These are phyloP conservation scores for Nycticryphes semicollaris DNA, from an alignment of 2,113 vertebrate genomes.

Conservation along the genomic window DNA sequence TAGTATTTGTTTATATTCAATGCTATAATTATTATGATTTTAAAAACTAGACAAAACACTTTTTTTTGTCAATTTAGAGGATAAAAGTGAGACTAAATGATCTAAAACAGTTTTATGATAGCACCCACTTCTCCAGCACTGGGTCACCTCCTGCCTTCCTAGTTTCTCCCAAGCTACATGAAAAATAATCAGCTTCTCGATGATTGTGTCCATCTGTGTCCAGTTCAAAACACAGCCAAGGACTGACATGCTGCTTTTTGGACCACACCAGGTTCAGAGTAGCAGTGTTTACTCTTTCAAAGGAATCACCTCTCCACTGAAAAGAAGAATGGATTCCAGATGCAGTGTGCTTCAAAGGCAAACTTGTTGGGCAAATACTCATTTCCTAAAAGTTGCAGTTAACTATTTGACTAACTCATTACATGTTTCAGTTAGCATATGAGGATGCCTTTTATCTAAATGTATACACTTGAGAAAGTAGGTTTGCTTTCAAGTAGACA, in stretches of 20 bases:
- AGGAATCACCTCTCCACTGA: not conserved
- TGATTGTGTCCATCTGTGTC: not conserved
- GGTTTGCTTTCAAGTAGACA: not conserved
- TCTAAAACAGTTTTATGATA: not conserved
- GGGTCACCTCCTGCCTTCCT: not conserved
- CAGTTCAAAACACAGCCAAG: not conserved
- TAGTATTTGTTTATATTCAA: not conserved
- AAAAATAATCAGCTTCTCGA: not conserved
- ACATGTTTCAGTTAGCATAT: not conserved
- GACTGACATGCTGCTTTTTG: not conserved
- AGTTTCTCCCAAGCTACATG: not conserved
- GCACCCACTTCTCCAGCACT: not conserved
- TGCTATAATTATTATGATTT: not conserved
- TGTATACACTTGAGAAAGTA: not conserved
- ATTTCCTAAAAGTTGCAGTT: not conserved
- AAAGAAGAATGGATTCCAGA: not conserved
- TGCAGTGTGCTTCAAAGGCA: not conserved
- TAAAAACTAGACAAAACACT: not conserved
- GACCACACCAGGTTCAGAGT: not conserved
- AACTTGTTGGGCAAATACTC: not conserved
- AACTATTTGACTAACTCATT: not conserved
- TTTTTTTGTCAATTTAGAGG: not conserved
- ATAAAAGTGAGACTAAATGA: not conserved
- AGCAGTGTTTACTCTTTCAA: not conserved
- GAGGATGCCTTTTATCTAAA: not conserved